phyloP scores from a whole-genome alignment of 2,113 vertebrate genomes.

The Percina caprodes region DNA sequence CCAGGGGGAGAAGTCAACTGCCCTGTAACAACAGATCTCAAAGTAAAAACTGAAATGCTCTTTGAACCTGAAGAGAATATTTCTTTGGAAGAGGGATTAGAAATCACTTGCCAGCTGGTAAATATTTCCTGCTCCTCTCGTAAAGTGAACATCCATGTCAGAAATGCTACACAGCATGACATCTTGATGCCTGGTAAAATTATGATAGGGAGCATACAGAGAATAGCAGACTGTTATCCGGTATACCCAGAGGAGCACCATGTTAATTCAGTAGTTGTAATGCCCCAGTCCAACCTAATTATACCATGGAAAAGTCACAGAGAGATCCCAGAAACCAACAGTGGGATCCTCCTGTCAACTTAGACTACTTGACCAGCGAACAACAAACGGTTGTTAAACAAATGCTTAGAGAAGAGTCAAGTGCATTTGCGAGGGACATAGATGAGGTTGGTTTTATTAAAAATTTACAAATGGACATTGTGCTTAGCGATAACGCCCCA shows the following conservation, averaged over 20 bases:
- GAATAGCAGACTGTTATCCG: not conserved
- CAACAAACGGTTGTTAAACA: not conserved
- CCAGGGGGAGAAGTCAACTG: no score
- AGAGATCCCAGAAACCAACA: not conserved
- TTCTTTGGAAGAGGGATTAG: no score
- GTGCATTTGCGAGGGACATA: not conserved
- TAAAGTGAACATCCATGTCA: no score
- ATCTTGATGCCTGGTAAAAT: no score
- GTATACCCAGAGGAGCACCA: not conserved
- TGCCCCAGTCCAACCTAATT: no score
- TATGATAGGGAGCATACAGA: conserved; percentile 12
- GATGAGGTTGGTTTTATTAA: no score
- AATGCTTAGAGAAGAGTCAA: not conserved
- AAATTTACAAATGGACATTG: conserved; percentile 15
- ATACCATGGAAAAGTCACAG: not conserved
- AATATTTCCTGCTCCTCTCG: no score
- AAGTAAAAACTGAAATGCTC: conserved; percentile 29
- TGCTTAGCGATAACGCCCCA: not conserved
- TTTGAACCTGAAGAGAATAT: conserved; percentile 12
- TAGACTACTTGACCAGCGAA: conserved; percentile 2
- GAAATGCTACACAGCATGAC: no score
- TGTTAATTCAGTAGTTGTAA: no score
- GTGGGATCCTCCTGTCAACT: not conserved
- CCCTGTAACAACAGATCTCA: not conserved
- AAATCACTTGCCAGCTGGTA: no score